Evolutionary conservation across 2,888 invertebrate genomes (phyloP), one percentile per base, ranked within the genome.

Genomic region (Dynastes hyllus): DNA sequence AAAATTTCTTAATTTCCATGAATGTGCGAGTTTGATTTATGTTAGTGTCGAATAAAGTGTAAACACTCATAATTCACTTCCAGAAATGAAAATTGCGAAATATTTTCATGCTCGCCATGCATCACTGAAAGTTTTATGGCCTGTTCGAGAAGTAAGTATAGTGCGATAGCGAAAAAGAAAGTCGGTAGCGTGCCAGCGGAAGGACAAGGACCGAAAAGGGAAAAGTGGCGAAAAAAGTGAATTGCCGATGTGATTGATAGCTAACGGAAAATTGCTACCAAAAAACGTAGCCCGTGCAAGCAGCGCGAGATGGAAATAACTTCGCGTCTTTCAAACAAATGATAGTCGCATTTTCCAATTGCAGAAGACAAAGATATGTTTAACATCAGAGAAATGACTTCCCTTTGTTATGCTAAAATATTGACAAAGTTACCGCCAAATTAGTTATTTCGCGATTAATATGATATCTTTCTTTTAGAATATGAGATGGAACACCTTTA

Each of bases 31-130:
- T 77, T 79, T 83, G 84, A 84, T 83, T 84, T 84, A 84, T 83
- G 80, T 80, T 58, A 16, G 78, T 82, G 82, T 82, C 84, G 82
- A 83, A 83, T 83, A 82, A 82, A 83, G 81, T 83, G 83, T 83
- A 83, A 83, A 83, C 83, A 84, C 79, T 82, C 78, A 84, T 83
- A 83, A 83, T 79, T 84, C 83, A 84, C 82, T 83, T 81, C 80
- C 73, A 67, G 80, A 81, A 82, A 83, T 81, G 83, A 83, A 83
- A 83, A 79, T 79, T 81, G 81, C 81, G 80, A 81, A 81, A 81
- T 80, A 81, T 81, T 81, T 80, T 78, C 70, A 69, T 63, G 81
- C 75, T 79, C 58, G 58, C 70, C 67, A 78, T 78, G 70, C 70
- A 51, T 55, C 75, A 67, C 66, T 67, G 77, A 77, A 79, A 79